Conservation (phyloP, 2,797 vertebrate species). For the Bovichtus variegatus region DNA sequence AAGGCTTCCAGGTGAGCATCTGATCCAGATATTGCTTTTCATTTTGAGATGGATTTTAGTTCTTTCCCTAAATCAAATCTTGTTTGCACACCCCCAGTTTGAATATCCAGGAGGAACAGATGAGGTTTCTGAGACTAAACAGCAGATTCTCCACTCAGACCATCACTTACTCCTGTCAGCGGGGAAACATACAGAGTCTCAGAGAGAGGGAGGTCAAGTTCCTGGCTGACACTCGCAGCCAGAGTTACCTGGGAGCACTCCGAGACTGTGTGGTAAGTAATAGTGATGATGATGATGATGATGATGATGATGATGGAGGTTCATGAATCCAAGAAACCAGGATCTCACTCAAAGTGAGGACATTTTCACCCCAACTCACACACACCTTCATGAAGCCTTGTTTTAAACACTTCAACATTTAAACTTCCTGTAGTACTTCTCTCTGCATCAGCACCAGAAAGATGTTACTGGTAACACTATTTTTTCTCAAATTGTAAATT, state of each 20-base stretch:
- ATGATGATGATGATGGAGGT: slow-evolving; percentile 10
- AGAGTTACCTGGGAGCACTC: slow-evolving; percentile 83
- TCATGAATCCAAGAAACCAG: background rate
- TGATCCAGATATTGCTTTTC: background rate
- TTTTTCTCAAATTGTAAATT: no score
- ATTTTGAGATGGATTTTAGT: background rate
- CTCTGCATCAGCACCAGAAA: background rate
- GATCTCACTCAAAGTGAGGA: background rate
- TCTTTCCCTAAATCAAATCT: slow-evolving; percentile 18
- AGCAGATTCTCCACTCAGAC: slow-evolving; percentile 83
- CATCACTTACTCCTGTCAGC: slow-evolving; percentile 84
- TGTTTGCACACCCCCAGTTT: slow-evolving; percentile 72
- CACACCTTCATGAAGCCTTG: background rate
- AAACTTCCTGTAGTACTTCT: background rate
- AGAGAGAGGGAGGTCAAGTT: slow-evolving; percentile 83
- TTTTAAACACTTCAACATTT: background rate
- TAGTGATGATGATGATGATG: slow-evolving; percentile 15
- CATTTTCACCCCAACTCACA: background rate
- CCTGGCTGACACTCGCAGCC: slow-evolving; percentile 82
- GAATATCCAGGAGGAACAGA: slow-evolving; percentile 80
- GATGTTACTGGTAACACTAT: no score
- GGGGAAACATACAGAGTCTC: slow-evolving; percentile 45
- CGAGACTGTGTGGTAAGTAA: slow-evolving; percentile 84
- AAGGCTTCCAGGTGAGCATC: slow-evolving; percentile 80
- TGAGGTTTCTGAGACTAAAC: slow-evolving; percentile 88